phyloP scores from a whole-genome alignment of 2,888 invertebrate genomes.

The Dorcus parallelipipedus region DNA sequence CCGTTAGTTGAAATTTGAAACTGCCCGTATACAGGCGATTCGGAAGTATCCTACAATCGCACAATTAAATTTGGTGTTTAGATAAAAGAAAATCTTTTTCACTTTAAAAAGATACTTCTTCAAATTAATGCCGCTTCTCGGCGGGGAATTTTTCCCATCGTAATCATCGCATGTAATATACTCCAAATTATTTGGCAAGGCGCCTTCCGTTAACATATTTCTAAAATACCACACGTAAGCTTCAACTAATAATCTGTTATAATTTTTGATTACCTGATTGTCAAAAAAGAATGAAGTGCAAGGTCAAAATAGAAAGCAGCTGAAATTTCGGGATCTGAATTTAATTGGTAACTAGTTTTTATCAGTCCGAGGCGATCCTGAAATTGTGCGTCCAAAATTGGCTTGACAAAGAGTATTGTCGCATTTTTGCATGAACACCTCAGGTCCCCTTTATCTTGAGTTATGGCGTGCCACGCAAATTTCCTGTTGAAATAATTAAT shows the following conservation, averaged over 20 bases:
- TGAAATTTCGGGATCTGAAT: conserved; percentile 69
- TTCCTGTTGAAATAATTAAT: conserved; percentile 75
- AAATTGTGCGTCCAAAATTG: conserved; percentile 64
- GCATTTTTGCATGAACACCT: conserved; percentile 75
- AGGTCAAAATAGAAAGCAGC: conserved; percentile 88
- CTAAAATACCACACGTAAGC: conserved; percentile 44
- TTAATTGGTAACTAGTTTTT: conserved; percentile 68
- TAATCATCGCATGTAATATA: conserved; percentile 78
- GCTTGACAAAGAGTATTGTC: conserved; percentile 71
- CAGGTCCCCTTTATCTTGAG: conserved; percentile 71
- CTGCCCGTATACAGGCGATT: conserved; percentile 68
- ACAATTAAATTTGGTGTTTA: not conserved
- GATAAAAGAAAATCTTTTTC: conserved; percentile 14
- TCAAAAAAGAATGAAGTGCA: conserved; percentile 66
- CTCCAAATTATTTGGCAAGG: conserved; percentile 70
- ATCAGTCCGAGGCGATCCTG: conserved; percentile 69
- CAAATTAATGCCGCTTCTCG: conserved; percentile 64
- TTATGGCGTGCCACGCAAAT: conserved; percentile 84
- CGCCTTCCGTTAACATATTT: conserved; percentile 66
- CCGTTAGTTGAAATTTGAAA: conserved; percentile 65
- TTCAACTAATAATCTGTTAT: too few relatives aligned
- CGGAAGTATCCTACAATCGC: conserved; percentile 45
- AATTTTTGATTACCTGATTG: conserved; percentile 60
- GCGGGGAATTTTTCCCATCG: conserved; percentile 73
- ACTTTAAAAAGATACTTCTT: conserved; percentile 67